phyloP scores from a whole-genome alignment of 1,140 invertebrate genomes.

The Anagrus nilaparvatae region DNA sequence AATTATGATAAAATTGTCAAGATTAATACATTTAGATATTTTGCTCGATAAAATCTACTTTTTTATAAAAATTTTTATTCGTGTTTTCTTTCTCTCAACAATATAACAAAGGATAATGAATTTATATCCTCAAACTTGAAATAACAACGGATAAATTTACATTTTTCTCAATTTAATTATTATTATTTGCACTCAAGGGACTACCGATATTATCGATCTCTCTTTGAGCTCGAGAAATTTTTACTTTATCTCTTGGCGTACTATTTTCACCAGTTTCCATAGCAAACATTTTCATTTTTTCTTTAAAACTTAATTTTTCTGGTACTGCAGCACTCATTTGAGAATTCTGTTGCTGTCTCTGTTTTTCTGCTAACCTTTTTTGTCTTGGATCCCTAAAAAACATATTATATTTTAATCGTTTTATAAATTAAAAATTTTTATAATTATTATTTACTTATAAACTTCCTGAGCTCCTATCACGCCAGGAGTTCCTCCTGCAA shows the following conservation, averaged over 20 bases:
- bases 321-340: slow-evolving; percentile 60
- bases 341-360: slow-evolving; percentile 58
- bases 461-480: slow-evolving; percentile 92
- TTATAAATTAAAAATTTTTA: not conserved
- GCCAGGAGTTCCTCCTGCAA: slow-evolving; percentile 65
- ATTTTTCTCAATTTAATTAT: slow-evolving; percentile 20
- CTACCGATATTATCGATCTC: slow-evolving; percentile 69
- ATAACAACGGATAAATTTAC: slow-evolving; percentile 14
- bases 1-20: too few species aligned
- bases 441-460: slow-evolving; percentile 54
- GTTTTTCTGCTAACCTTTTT: slow-evolving; percentile 65
- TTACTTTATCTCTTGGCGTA: slow-evolving; percentile 84
- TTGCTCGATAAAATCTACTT: too few species aligned
- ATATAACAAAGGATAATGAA: slow-evolving; percentile 16
- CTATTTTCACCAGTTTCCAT: slow-evolving; percentile 80
- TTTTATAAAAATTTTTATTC: too few species aligned
- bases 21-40: too few species aligned
- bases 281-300: slow-evolving; percentile 97
- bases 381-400: slow-evolving; percentile 70
- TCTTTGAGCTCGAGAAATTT: slow-evolving; percentile 83
- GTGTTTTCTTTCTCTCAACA: too few species aligned
- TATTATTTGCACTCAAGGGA: slow-evolving; percentile 38
- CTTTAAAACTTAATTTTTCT: slow-evolving; percentile 85
- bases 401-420: not conserved
- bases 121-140: slow-evolving; percentile 10